Base-by-base conservation (phyloP, 2,113 vertebrate genomes). In the Anhinga anhinga region DNA sequence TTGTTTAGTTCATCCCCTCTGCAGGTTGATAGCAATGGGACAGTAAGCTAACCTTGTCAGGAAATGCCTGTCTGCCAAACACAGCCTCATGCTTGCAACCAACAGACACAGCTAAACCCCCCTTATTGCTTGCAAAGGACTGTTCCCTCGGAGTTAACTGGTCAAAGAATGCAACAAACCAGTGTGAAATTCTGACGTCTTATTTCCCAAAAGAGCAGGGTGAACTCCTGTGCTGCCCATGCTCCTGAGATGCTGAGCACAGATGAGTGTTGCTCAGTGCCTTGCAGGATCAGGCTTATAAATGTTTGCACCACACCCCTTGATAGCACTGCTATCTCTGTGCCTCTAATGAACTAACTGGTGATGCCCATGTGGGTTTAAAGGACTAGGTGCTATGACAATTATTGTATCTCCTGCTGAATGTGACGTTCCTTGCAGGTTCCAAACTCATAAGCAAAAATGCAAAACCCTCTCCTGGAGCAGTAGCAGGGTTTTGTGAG, bases 1-100 rank as follows among this genome's bases (percentile, higher is more conserved):
- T 97, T 96, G 85, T 97, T 97, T 93, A 94, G 84, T 93, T 97
- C 90, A 89, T 92, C 84, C 82, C 42, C 52, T 96, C 69, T 7
- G 5, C 87, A 95, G 82, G 96, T 92, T 96, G 82, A 83, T 92
- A 88, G 90, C 91, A 86, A 72, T 81, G 85, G 90, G 76, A 76
- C 87, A 96, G 90, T 85, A 81, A 95, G 71, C 95, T 94, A 93
- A 97, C 95, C 85, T 83, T 83, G 85, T 91, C 70, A 62, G 74
- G 62, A 89, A 84, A 36, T 74, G 62, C 56, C 74, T 86, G 69
- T 62, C 87, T 95, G 81, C 77, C 85, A 96, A 93, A 79, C 55
- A 65, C 59, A 89, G 50, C 76, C 67, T 92, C 52, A 30, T 45
- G 67, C 63, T 53, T 45, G 18, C 79, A 91, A 10, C 83, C 63